Conservation (phyloP, 2,797 vertebrate genomes). For the Agapornis canus region DNA sequence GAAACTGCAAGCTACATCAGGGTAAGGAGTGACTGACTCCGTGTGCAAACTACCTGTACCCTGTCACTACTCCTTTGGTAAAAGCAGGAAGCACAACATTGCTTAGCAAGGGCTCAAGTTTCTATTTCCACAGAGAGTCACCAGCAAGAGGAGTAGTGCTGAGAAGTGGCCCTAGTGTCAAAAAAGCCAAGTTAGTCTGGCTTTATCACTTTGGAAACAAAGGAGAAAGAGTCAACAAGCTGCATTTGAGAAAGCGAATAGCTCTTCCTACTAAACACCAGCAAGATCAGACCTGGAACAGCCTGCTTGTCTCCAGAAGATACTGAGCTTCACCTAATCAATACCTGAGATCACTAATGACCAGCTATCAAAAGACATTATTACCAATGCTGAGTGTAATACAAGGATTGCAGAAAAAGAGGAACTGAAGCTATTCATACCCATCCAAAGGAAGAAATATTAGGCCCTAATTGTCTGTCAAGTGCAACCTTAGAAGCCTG, state of each 20-base stretch:
- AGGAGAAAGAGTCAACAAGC: neutral
- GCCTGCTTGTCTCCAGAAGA: neutral
- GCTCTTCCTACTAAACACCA: accelerated
- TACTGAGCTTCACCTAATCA: neutral
- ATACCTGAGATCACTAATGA: neutral
- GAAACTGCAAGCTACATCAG: neutral
- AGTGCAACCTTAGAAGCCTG: neutral
- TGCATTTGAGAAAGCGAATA: neutral
- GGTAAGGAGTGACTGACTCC: neutral
- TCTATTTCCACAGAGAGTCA: neutral
- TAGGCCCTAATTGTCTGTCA: neutral
- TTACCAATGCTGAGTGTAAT: neutral
- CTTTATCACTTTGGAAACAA: neutral
- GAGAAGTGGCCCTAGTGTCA: neutral
- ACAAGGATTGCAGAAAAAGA: neutral
- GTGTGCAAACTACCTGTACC: neutral
- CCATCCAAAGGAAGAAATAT: neutral
- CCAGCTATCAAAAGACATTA: neutral
- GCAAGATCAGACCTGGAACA: neutral
- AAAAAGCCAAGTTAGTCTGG: neutral
- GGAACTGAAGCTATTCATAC: neutral
- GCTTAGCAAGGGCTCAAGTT: neutral
- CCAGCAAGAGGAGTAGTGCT: neutral
- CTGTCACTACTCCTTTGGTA: neutral
- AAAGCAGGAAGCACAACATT: neutral